phyloP scores from a whole-genome alignment of 2,797 vertebrate species.

The Erpetoichthys calabaricus region DNA sequence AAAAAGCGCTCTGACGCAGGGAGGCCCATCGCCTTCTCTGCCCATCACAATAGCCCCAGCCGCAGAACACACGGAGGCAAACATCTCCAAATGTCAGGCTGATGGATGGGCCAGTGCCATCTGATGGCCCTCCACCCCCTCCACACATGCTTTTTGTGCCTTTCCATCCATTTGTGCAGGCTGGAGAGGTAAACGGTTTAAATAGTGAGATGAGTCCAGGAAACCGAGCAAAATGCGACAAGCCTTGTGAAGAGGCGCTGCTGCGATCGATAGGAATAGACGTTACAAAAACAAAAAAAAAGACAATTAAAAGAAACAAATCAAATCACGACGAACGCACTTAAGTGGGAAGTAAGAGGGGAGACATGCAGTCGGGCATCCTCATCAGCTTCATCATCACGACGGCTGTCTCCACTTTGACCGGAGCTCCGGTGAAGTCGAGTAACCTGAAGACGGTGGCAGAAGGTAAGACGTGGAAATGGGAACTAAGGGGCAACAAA shows the following conservation, averaged over 20 bases:
- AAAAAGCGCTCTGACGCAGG: constrained; percentile 55
- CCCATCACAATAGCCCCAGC: constrained; percentile 14
- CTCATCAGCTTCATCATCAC: not conserved
- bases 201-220: constrained; percentile 2
- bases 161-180: not conserved
- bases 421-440: not conserved
- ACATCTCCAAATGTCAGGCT: constrained; percentile 14
- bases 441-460: too few species aligned
- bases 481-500: too few species aligned
- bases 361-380: constrained; percentile 7
- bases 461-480: too few species aligned
- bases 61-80: constrained; percentile 5
- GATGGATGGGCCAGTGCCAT: not conserved
- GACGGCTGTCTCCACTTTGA: not conserved
- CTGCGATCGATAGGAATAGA: not conserved
- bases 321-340: not conserved
- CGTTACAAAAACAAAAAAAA: not conserved
- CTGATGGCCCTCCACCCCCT: not conserved
- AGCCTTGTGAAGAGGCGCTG: constrained; percentile 13
- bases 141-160: too few species aligned
- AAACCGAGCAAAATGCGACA: constrained; percentile 6
- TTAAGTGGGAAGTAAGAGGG: not conserved
- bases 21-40: constrained; percentile 18
- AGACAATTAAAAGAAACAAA: not conserved
- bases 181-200: constrained; percentile 5